These are phyloP conservation scores for Nebria salina DNA, from an alignment of 2,888 invertebrate species.

Conservation along the genomic window DNA sequence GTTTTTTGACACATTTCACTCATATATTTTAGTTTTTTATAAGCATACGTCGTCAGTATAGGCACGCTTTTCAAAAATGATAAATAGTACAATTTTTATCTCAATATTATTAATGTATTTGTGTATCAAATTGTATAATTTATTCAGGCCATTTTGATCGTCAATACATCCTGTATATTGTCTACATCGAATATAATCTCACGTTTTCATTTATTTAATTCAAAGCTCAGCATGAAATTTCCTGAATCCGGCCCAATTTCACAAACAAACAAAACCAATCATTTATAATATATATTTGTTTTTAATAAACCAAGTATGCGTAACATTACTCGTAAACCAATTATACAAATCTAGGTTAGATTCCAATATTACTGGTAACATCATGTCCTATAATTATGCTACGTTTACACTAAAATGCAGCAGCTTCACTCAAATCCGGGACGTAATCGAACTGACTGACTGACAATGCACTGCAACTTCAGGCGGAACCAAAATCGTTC, in stretches of 20 bases:
- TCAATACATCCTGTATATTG: not conserved
- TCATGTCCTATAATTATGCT: not conserved
- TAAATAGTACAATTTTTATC: too few relatives aligned
- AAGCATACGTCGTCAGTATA: too few relatives aligned
- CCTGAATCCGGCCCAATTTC: not conserved
- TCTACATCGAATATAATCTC: not conserved
- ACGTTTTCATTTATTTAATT: not conserved
- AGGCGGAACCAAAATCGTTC: not conserved
- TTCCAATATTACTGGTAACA: not conserved
- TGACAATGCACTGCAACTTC: not conserved
- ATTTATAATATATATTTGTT: not conserved
- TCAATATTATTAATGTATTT: too few relatives aligned
- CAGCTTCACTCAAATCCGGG: not conserved
- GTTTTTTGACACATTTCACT: too few relatives aligned
- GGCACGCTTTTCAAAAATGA: too few relatives aligned
- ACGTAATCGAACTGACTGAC: not conserved
- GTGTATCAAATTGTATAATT: not conserved
- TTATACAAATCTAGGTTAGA: not conserved
- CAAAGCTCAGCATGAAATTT: not conserved
- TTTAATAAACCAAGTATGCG: not conserved
- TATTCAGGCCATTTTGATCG: not conserved
- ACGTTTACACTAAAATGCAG: constrained; percentile 1
- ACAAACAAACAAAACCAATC: not conserved
- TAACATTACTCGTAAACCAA: constrained; percentile 1
- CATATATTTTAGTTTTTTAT: too few relatives aligned